Conservation (phyloP, 2,888 invertebrate genomes). For the Laothoe populi region DNA sequence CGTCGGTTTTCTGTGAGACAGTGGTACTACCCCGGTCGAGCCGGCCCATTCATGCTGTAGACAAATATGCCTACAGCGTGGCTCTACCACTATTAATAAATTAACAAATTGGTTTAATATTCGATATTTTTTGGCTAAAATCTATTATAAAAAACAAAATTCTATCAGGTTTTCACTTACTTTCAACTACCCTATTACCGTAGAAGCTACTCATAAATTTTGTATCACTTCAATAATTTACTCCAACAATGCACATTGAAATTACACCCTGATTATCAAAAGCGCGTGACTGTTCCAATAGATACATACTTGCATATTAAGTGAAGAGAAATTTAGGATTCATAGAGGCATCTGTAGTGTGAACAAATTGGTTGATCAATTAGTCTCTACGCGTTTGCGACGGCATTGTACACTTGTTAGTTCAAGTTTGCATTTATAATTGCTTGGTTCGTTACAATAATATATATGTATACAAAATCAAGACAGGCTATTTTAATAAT, state of each 20-base stretch:
- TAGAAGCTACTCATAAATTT: too few relatives aligned
- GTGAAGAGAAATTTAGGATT: conserved; percentile 53
- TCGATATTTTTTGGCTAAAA: too few relatives aligned
- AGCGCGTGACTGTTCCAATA: background rate
- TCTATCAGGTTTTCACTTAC: too few relatives aligned
- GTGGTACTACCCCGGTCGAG: too few relatives aligned
- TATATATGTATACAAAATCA: background rate
- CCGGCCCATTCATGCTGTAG: too few relatives aligned
- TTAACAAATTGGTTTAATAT: too few relatives aligned
- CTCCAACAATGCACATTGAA: background rate
- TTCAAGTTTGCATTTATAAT: conserved; percentile 22
- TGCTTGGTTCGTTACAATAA: conserved; percentile 27
- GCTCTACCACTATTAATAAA: too few relatives aligned
- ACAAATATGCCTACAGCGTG: too few relatives aligned
- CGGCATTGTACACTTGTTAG: conserved; percentile 11
- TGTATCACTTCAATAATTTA: too few relatives aligned
- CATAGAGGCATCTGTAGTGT: conserved; percentile 53
- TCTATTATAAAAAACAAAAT: too few relatives aligned
- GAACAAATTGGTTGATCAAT: conserved; percentile 67
- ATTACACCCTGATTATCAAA: background rate
- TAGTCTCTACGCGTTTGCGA: conserved; percentile 60
- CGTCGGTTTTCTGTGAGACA: too few relatives aligned
- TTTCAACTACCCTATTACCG: too few relatives aligned
- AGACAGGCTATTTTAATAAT: background rate
- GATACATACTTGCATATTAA: background rate